Evolutionary conservation across 2,888 invertebrate genomes (phyloP), one percentile per base, ranked within the genome.

Genomic region (Halocaridina rubra): DNA sequence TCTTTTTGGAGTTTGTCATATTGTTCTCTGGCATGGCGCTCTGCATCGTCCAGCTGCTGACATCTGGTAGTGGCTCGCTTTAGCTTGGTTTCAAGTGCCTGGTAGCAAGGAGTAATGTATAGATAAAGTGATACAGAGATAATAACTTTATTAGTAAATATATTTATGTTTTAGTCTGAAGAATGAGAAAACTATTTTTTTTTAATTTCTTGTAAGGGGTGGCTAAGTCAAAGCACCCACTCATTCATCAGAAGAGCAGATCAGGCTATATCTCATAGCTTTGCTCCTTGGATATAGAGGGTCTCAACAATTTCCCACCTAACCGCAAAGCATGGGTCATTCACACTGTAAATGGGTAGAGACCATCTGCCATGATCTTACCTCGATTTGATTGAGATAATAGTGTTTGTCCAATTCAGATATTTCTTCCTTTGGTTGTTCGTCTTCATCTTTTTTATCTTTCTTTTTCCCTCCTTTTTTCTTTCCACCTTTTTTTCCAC

Each of bases 21-120:
- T 64, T 84, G 85, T 7, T 67, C 30, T 32, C 86, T 61, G 29
- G 88, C 88, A 32, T 80, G 78, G 0, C 29, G 29, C 75, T 88
- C 88, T 3, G 86, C 86, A 13, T 78, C 84, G 53, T 84, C 84
- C 72, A 88, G 81, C 27, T 80, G 78, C 5, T 85, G 69, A 33
- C 88, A 84, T 10, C 84, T 39, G 3, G 71, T 72, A 1, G 75
- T 69, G 8, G 76, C 24, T 0, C 86, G 69, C 22, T 71, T 61
- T 53, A 88, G 24, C 59, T 88, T 85, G 1, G 80, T 75, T 46
- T 86, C 88, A 64, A 86, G 78, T 4, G 81, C 80, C 88, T 88
- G 80, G n/a, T 16, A 27, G 16, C 10, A 30, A 57, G 24, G 29
- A n/a, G 30, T 13, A 27, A 13, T 8, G 24, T 13, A 16, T 16